Percentiles rank a stretch among this genome's conserved stretches.
phyloP scores from a whole-genome alignment of 2,113 vertebrate genomes.

The Chinchilla lanigera region DNA sequence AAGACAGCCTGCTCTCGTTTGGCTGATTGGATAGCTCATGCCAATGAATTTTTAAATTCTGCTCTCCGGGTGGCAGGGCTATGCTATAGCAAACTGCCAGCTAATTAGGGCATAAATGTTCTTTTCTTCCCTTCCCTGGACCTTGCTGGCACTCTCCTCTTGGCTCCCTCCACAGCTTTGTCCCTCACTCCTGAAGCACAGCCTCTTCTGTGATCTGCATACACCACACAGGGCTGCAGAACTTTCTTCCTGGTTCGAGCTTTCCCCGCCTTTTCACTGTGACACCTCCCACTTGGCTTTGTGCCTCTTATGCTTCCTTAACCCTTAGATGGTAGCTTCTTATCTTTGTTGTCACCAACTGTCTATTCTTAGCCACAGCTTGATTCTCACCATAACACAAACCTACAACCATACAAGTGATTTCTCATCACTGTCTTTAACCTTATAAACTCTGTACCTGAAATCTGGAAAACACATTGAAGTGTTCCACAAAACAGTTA shows the following conservation, averaged over 20 bases:
- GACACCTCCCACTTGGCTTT: background rate
- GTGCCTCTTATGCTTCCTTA: background rate
- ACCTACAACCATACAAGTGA: background rate
- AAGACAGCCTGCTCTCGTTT: constrained; percentile 60
- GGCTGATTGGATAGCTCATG: constrained; percentile 38
- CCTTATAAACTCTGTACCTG: background rate
- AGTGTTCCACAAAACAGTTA: background rate
- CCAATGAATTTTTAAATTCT: constrained; percentile 65
- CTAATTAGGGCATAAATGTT: constrained; percentile 65
- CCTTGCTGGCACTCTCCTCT: background rate
- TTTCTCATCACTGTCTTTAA: background rate
- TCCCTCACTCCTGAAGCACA: background rate
- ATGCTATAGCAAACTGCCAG: constrained; percentile 65
- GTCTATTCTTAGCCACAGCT: background rate
- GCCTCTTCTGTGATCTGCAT: background rate
- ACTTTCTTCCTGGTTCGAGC: background rate
- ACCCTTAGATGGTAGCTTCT: background rate
- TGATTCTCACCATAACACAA: background rate
- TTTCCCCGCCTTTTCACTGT: background rate
- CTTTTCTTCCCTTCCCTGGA: constrained; percentile 37
- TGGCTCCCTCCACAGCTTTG: background rate
- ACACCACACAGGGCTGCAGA: background rate
- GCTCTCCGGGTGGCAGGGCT: constrained; percentile 67
- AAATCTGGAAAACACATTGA: background rate
- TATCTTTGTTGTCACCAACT: background rate